These are phyloP conservation scores for Geothlypis trichas DNA, from an alignment of 2,113 vertebrate genomes.

Conservation along the genomic window DNA sequence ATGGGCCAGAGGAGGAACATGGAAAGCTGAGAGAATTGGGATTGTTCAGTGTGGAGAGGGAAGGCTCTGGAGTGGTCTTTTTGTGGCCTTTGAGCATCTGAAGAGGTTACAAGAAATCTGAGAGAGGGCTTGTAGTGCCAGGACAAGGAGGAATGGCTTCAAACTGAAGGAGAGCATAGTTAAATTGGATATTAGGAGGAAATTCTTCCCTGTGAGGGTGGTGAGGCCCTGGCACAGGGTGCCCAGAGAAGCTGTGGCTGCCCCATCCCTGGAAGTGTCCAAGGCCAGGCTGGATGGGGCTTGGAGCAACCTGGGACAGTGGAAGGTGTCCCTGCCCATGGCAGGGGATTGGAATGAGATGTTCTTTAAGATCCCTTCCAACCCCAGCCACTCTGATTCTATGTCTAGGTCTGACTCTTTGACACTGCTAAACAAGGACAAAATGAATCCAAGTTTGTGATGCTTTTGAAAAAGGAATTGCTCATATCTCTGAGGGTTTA, in stretches of 20 bases:
- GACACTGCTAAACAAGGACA: neutral
- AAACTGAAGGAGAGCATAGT: neutral
- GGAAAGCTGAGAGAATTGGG: neutral
- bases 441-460: neutral
- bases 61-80: neutral
- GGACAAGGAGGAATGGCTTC: too few species aligned
- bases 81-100: neutral
- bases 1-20: neutral
- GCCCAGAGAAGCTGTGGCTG: neutral
- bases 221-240: neutral
- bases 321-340: neutral
- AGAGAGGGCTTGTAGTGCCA: neutral
- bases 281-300: accelerated
- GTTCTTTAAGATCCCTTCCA: neutral
- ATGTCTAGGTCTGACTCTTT: neutral
- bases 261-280: neutral
- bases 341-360: accelerated
- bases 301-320: neutral
- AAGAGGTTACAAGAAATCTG: neutral
- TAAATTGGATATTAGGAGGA: accelerated
- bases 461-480: neutral
- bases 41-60: neutral
- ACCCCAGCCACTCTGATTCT: neutral
- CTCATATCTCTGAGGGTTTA: neutral
- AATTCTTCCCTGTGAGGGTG: neutral